phyloP scores from a whole-genome alignment of 2,888 invertebrate species.

The Ophonus ardosiacus region DNA sequence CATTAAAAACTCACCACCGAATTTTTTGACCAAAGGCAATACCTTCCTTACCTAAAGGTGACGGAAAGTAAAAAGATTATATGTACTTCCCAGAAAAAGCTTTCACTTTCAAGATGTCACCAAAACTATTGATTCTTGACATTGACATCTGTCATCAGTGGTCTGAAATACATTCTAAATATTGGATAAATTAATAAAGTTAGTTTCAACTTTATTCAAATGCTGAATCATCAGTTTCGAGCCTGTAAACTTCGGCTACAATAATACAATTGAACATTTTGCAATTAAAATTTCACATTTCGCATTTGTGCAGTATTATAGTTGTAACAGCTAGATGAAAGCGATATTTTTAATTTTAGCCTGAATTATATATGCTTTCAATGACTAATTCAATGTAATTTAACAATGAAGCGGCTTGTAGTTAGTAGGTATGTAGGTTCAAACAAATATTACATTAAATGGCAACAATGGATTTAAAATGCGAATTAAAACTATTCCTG shows the following conservation, averaged over 20 bases:
- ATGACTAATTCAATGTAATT: neutral
- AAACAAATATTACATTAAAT: no score
- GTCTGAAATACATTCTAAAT: neutral
- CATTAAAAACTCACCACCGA: no score
- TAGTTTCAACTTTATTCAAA: neutral
- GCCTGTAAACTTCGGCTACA: conserved; percentile 8
- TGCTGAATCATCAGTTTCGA: conserved; percentile 31
- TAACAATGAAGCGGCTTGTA: neutral
- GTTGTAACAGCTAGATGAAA: neutral
- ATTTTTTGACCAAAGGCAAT: no score
- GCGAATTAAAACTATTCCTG: no score
- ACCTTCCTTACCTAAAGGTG: no score
- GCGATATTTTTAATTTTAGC: neutral
- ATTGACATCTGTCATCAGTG: no score
- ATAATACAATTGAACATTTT: conserved; percentile 26
- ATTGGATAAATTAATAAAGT: conserved; percentile 30
- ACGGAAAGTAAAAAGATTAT: no score
- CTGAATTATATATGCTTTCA: neutral
- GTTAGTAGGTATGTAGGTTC: neutral
- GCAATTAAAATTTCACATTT: neutral
- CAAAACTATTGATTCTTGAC: no score
- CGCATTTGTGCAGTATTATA: neutral
- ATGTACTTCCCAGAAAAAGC: no score
- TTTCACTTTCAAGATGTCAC: no score
- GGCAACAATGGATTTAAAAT: no score